Evolutionary conservation across 2,113 vertebrate species (phyloP).

Genomic region (Cavia porcellus): DNA sequence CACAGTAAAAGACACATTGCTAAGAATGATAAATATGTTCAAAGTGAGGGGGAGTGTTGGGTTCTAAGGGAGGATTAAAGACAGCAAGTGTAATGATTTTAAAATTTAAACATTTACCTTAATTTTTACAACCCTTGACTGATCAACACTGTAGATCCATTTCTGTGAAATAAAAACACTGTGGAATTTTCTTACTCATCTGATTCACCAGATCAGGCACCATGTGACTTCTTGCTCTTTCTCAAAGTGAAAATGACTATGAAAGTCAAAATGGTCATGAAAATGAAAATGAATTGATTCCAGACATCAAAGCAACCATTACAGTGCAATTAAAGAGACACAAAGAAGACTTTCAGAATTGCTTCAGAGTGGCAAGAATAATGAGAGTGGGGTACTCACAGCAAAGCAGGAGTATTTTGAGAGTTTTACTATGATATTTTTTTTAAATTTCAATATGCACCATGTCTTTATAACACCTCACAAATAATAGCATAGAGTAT

Average conservation of each 20-base stretch:
- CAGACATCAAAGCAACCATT: neutral
- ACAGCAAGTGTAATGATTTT: neutral
- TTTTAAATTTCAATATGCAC: neutral
- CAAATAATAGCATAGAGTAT: neutral
- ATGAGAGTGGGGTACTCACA: neutral
- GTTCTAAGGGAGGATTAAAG: neutral
- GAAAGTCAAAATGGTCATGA: neutral
- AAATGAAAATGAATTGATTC: neutral
- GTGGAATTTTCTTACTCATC: neutral
- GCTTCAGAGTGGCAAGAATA: neutral
- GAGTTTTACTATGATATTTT: neutral
- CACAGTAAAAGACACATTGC: neutral
- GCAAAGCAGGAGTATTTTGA: neutral
- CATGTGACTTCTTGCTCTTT: neutral
- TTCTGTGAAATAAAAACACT: neutral
- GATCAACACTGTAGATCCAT: neutral
- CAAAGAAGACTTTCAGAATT: neutral
- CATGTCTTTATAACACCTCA: neutral
- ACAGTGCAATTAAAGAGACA: neutral
- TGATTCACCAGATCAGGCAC: neutral
- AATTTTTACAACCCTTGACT: neutral
- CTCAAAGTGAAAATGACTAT: neutral
- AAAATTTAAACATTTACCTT: neutral
- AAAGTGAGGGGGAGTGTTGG: neutral
- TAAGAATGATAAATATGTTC: neutral